phyloP scores from a whole-genome alignment of 2,113 vertebrate species.

The Symphodus melops region DNA sequence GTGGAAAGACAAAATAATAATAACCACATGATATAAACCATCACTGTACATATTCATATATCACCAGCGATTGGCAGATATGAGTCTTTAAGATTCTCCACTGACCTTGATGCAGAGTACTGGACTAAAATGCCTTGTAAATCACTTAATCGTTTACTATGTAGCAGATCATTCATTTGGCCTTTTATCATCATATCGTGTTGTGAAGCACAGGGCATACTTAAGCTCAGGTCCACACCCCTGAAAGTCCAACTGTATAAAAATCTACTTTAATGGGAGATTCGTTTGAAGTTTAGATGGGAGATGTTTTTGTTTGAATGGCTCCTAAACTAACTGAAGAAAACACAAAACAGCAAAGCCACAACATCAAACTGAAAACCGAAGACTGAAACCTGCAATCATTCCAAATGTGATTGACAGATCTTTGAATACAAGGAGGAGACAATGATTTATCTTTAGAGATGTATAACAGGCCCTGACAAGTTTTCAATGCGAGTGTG shows the following conservation, averaged over 20 bases:
- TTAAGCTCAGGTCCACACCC: background rate
- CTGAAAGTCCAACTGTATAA: too few species aligned
- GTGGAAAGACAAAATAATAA: background rate
- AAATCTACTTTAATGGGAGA: too few species aligned
- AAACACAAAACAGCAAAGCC: background rate
- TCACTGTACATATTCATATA: background rate
- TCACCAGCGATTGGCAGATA: background rate
- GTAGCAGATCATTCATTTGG: constrained; percentile 12
- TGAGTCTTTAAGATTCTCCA: background rate
- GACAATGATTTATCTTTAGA: constrained; percentile 18
- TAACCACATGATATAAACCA: background rate
- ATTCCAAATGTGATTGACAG: constrained; percentile 12
- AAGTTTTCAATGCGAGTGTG: background rate
- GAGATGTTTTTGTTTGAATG: too few species aligned
- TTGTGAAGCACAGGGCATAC: constrained; percentile 1
- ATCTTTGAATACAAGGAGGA: constrained; percentile 18
- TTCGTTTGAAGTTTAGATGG: too few species aligned
- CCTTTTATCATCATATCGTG: constrained; percentile 14
- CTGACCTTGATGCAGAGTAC: background rate
- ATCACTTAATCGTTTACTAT: background rate
- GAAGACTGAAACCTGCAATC: background rate
- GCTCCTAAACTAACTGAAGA: background rate
- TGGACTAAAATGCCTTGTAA: background rate
- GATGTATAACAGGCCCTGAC: background rate
- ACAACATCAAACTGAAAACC: background rate